Evolutionary conservation across 2,888 invertebrate species (phyloP).

Genomic region (Liodrosophila aerea): DNA sequence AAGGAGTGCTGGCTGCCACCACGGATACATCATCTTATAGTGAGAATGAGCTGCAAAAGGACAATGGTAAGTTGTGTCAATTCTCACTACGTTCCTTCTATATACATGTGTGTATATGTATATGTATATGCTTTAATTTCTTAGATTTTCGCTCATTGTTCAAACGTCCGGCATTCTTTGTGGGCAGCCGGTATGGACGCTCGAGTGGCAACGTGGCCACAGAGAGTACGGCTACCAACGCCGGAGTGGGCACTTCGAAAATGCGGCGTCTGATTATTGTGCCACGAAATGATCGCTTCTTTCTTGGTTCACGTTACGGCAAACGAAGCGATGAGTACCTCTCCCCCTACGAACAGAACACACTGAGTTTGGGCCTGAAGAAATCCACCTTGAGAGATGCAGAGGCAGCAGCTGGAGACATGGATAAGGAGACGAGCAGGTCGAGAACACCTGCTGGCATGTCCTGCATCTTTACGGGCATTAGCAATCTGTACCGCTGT

Average conservation of each 20-base stretch:
- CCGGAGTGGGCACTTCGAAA: constrained; percentile 72
- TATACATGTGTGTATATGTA: too few relatives aligned
- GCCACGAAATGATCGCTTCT: constrained; percentile 82
- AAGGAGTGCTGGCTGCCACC: constrained; percentile 52
- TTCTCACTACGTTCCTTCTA: too few relatives aligned
- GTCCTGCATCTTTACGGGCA: constrained; percentile 83
- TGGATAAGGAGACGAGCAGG: constrained; percentile 20
- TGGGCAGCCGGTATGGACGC: constrained; percentile 83
- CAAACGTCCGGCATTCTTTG: constrained; percentile 82
- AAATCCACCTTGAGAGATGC: constrained; percentile 21
- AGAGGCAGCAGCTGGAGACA: constrained; percentile 31
- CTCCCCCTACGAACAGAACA: constrained; percentile 67
- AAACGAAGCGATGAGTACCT: constrained; percentile 76
- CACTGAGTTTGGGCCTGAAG: constrained; percentile 30
- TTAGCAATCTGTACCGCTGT: constrained; percentile 84
- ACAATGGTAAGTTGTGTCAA: constrained; percentile 37
- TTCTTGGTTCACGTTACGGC: constrained; percentile 82
- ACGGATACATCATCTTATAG: constrained; percentile 55
- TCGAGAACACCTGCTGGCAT: constrained; percentile 37
- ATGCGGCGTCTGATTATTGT: constrained; percentile 79
- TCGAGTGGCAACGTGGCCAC: constrained; percentile 65
- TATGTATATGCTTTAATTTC: constrained; percentile 1
- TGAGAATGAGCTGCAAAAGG: constrained; percentile 62
- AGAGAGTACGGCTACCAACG: constrained; percentile 24
- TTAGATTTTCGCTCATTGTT: constrained; percentile 59